Evolutionary conservation across 2,113 vertebrate species (phyloP).

Genomic region (Campylomormyrus numenius): DNA sequence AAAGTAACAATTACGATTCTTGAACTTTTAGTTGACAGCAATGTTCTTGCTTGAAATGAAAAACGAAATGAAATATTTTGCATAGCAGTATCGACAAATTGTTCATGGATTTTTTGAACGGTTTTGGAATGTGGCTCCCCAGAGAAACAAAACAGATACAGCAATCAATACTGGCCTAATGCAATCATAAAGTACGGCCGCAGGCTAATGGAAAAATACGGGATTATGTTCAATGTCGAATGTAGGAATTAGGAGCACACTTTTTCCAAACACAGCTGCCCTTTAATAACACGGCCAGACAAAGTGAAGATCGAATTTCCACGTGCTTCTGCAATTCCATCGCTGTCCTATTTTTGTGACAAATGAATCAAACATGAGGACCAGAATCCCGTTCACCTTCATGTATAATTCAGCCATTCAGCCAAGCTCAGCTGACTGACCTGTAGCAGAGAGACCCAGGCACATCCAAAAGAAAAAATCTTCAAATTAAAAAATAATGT

Average conservation of each 20-base stretch:
- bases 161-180: not conserved
- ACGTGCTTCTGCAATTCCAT: conserved; percentile 27
- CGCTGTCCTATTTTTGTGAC: conserved; percentile 32
- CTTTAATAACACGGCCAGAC: not conserved
- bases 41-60: not conserved
- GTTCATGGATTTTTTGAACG: conserved; percentile 4
- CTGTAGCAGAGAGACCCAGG: not conserved
- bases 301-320: not conserved
- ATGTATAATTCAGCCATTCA: conserved; percentile 25
- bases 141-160: not conserved
- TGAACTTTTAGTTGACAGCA: conserved; percentile 5
- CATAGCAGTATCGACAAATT: not conserved
- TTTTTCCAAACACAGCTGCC: not conserved
- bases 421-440: conserved; percentile 13
- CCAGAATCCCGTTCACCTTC: conserved; percentile 14
- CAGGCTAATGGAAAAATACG: not conserved
- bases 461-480: not conserved
- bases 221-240: not conserved
- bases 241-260: not conserved
- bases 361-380: conserved; percentile 34
- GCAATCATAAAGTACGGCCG: not conserved
- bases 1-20: not conserved
- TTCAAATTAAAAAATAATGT: not conserved
- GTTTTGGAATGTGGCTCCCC: not conserved
- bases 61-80: not conserved